Evolutionary conservation across 2,113 vertebrate species (phyloP).

Genomic region (Ameiurus melas): DNA sequence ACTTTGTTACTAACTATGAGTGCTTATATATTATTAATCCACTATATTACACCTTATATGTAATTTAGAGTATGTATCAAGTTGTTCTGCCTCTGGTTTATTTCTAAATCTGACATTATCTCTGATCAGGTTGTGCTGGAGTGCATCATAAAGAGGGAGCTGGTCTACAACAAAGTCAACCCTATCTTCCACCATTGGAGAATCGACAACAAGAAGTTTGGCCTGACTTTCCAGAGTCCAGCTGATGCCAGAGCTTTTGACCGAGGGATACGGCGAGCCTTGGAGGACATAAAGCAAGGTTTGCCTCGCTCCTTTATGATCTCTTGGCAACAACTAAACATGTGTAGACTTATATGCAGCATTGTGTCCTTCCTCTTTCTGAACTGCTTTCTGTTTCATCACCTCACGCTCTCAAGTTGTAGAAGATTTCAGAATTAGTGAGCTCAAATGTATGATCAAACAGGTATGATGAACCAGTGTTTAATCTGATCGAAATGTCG

Average conservation of each 20-base stretch:
- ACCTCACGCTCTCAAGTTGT: neutral
- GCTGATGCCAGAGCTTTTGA: slow-evolving; percentile 98
- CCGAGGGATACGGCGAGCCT: slow-evolving; percentile 91
- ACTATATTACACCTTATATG: neutral
- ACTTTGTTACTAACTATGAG: neutral
- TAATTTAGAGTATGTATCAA: neutral
- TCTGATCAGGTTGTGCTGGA: slow-evolving; percentile 91
- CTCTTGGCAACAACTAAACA: neutral
- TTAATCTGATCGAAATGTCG: neutral
- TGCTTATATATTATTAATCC: neutral
- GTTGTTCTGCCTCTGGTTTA: neutral
- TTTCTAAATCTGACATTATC: neutral
- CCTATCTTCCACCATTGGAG: slow-evolving; percentile 99
- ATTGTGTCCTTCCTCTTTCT: neutral
- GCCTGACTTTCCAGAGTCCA: slow-evolving; percentile 99
- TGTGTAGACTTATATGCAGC: neutral
- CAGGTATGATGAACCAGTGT: neutral
- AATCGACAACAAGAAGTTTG: slow-evolving; percentile 98
- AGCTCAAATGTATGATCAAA: neutral
- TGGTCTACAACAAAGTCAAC: slow-evolving; percentile 98
- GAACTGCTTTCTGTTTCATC: neutral
- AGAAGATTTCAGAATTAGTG: neutral
- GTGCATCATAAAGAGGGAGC: slow-evolving; percentile 91
- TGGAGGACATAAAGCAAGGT: slow-evolving; percentile 97
- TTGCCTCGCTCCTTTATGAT: slow-evolving; percentile 24